Conservation (phyloP, 2,113 vertebrate species). For the Morphnarchus princeps region DNA sequence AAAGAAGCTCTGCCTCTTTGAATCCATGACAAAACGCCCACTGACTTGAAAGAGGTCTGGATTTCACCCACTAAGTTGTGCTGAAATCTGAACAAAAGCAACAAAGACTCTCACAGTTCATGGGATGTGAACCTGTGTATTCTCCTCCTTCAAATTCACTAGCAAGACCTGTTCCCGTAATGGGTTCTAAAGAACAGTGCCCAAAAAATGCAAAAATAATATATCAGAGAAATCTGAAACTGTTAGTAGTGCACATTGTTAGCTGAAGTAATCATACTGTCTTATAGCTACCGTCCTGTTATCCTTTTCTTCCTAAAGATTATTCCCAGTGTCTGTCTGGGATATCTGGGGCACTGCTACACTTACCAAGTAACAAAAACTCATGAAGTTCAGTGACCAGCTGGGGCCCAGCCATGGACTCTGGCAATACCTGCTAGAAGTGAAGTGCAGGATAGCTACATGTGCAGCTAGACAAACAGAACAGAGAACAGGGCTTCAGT, state of each 20-base stretch:
- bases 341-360: not conserved
- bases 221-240: not conserved
- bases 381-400: not conserved
- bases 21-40: conserved; percentile 32
- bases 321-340: not conserved
- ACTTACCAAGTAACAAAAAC: not conserved
- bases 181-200: not conserved
- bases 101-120: not conserved
- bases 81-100: conserved; percentile 43
- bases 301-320: not conserved
- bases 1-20: conserved; percentile 30
- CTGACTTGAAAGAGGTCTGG: conserved; percentile 21
- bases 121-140: not conserved
- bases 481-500: not conserved
- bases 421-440: not conserved
- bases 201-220: not conserved
- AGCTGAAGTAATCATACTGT: not conserved
- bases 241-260: not conserved
- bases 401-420: not conserved
- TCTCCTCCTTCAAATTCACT: conserved; percentile 20
- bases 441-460: not conserved
- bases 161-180: not conserved
- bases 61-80: conserved; percentile 28
- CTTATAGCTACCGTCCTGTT: not conserved
- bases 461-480: not conserved